Evolutionary conservation across 2,113 vertebrate genomes (phyloP).

Genomic region (Larimichthys polyactis): DNA sequence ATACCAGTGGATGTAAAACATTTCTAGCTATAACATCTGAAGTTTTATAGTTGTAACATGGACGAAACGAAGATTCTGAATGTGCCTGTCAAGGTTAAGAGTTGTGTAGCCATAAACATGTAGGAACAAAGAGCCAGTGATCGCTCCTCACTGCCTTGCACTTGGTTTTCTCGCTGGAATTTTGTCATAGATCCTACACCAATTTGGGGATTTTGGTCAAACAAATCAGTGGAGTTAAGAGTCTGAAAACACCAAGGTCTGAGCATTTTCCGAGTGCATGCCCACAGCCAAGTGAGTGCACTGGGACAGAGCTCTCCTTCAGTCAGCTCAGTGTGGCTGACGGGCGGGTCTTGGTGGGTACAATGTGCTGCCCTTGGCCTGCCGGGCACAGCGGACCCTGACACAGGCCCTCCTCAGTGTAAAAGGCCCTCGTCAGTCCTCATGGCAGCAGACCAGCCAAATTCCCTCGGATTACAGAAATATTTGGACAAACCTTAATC

Average conservation of each 20-base stretch:
- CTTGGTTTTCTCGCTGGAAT: constrained; percentile 63
- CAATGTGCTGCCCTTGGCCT: constrained; percentile 66
- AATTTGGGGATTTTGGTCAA: constrained; percentile 73
- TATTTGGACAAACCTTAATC: constrained; percentile 80
- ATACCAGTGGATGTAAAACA: constrained; percentile 43
- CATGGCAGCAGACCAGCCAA: constrained; percentile 53
- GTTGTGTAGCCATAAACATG: constrained; percentile 48
- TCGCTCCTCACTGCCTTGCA: constrained; percentile 22
- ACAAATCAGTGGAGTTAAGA: constrained; percentile 74
- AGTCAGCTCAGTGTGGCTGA: constrained; percentile 57
- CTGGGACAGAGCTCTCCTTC: constrained; percentile 77
- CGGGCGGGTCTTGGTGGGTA: constrained; percentile 56
- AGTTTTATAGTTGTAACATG: constrained; percentile 22
- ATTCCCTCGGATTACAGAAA: constrained; percentile 78
- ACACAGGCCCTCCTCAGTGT: constrained; percentile 77
- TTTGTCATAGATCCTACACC: constrained; percentile 62
- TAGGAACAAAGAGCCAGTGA: constrained; percentile 54
- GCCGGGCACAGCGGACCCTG: constrained; percentile 57
- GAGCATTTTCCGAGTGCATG: constrained; percentile 59
- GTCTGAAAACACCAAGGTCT: constrained; percentile 74
- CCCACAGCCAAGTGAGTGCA: constrained; percentile 57
- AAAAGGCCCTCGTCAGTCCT: constrained; percentile 61
- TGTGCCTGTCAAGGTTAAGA: constrained; percentile 38
- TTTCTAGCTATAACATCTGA: constrained; percentile 45
- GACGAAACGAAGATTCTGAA: constrained; percentile 31